A percentile compares a stretch with the other conserved stretches of the same genome.
phyloP scores from a whole-genome alignment of 1,140 invertebrate species.

The Drosophila equinoxialis region DNA sequence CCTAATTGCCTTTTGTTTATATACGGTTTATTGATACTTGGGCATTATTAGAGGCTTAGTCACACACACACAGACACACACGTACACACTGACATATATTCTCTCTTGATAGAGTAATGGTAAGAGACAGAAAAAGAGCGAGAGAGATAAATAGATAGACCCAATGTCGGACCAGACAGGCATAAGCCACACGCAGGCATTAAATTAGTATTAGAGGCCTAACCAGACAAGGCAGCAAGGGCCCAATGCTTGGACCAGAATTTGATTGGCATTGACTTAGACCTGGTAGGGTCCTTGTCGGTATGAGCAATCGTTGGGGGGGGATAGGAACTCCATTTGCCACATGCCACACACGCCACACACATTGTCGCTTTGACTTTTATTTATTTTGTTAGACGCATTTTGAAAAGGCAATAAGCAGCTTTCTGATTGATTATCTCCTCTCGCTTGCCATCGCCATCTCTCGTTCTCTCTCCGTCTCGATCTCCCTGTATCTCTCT shows the following conservation, averaged over 20 bases:
- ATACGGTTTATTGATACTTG: slow-evolving; percentile 53
- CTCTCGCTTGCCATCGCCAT: slow-evolving; percentile 41
- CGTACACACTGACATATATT: not conserved
- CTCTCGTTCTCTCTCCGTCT: not conserved
- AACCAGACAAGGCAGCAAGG: slow-evolving; percentile 28
- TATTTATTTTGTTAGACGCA: slow-evolving; percentile 77
- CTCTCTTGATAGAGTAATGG: not conserved
- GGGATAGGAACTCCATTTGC: slow-evolving; percentile 47
- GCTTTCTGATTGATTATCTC: slow-evolving; percentile 76
- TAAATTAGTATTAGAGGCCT: slow-evolving; percentile 69
- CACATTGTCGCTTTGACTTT: slow-evolving; percentile 73
- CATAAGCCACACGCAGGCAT: slow-evolving; percentile 59
- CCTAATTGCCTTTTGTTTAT: slow-evolving; percentile 74
- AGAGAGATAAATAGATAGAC: slow-evolving; percentile 7
- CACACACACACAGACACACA: slow-evolving; percentile 28
- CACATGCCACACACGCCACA: slow-evolving; percentile 40
- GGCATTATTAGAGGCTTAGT: slow-evolving; percentile 47
- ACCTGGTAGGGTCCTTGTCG: not conserved
- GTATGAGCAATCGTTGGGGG: not conserved
- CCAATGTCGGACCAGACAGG: slow-evolving; percentile 27
- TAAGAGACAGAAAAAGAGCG: not conserved
- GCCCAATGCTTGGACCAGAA: slow-evolving; percentile 33
- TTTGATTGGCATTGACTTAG: slow-evolving; percentile 53
- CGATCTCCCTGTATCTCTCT: slow-evolving; percentile 2
- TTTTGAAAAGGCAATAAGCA: slow-evolving; percentile 80